Percentiles rank a stretch among this genome's conserved stretches.
These are phyloP conservation scores for Gila orcuttii DNA, from an alignment of 2,113 vertebrate species.

Conservation along the genomic window DNA sequence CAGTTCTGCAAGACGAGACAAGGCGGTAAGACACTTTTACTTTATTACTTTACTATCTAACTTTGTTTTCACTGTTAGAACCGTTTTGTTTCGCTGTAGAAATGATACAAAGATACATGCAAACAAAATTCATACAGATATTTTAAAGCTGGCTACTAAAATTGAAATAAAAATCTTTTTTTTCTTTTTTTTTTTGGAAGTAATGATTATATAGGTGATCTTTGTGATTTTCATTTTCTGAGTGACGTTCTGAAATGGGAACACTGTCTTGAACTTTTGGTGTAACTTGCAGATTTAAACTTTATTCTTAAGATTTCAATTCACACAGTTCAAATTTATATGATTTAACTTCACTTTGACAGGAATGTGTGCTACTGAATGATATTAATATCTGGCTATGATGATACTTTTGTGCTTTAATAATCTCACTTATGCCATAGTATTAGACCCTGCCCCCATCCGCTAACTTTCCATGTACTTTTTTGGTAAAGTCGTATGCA, in stretches of 20 bases:
- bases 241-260: background rate
- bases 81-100: background rate
- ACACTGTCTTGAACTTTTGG: background rate
- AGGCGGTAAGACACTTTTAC: conserved; percentile 24
- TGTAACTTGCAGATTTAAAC: background rate
- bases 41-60: background rate
- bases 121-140: background rate
- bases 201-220: background rate
- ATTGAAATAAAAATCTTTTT: too few relatives aligned
- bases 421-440: background rate
- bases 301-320: background rate
- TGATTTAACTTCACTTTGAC: background rate
- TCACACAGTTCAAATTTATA: background rate
- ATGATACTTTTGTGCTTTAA: background rate
- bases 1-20: background rate
- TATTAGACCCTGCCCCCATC: background rate
- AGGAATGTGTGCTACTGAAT: background rate
- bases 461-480: background rate
- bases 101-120: background rate
- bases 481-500: conserved; percentile 18
- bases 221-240: background rate
- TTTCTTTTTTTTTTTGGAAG: background rate
- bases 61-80: background rate
- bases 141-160: too few relatives aligned
- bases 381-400: background rate